Conservation (phyloP, 2,113 vertebrate species). For the Sciurus niger region DNA sequence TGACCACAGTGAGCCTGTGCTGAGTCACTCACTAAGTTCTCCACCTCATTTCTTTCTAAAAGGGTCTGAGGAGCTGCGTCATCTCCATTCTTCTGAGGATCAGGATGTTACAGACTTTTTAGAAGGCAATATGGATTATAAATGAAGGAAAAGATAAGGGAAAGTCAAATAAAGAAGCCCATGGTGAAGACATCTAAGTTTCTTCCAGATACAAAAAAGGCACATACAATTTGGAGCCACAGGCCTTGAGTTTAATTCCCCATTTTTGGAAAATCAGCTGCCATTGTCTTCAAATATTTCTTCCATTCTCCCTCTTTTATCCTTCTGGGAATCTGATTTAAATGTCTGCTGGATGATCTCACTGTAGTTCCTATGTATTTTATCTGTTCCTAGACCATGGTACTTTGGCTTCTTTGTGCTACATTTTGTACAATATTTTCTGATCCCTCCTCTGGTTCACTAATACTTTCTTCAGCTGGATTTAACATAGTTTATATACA, state of each 20-base stretch:
- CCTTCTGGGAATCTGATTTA: neutral
- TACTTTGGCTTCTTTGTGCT: too few relatives aligned
- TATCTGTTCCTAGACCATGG: too few relatives aligned
- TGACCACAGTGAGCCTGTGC: neutral
- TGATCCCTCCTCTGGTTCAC: too few relatives aligned
- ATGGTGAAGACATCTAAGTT: neutral
- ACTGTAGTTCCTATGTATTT: too few relatives aligned
- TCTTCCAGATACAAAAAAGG: neutral
- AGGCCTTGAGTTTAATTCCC: neutral
- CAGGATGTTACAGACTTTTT: neutral
- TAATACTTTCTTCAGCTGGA: too few relatives aligned
- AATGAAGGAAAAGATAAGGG: neutral
- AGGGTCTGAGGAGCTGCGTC: neutral
- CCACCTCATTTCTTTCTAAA: neutral
- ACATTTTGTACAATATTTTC: too few relatives aligned
- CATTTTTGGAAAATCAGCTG: conserved; percentile 24
- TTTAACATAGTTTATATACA: too few relatives aligned
- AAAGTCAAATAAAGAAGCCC: neutral
- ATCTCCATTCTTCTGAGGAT: neutral
- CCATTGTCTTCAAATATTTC: neutral
- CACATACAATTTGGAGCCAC: neutral
- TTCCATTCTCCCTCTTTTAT: neutral
- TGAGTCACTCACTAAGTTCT: neutral
- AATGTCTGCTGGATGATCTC: neutral
- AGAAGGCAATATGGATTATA: neutral